Conservation (phyloP, 2,113 vertebrate species). For the Ammodytes marinus region DNA sequence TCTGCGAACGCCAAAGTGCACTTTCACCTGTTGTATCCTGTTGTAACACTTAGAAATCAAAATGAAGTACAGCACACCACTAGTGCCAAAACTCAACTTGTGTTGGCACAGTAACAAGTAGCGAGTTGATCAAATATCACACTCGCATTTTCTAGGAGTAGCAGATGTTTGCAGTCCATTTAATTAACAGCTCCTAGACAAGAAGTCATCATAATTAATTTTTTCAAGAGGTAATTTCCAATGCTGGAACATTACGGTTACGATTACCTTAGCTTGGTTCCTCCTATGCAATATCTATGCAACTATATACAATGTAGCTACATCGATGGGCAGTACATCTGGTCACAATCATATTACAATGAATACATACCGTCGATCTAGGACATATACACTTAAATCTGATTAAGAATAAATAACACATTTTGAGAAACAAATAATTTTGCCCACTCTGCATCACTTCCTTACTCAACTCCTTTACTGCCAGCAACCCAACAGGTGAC, state of each 20-base stretch:
- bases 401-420: background rate
- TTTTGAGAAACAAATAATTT: background rate
- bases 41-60: background rate
- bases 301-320: background rate
- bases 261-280: background rate
- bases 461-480: background rate
- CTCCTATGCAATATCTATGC: constrained; percentile 5
- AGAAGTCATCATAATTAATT: background rate
- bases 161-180: background rate
- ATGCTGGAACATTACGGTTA: background rate
- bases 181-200: background rate
- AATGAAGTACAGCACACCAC: background rate
- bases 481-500: constrained; percentile 50
- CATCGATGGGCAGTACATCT: background rate
- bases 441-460: background rate
- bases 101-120: background rate
- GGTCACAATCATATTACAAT: background rate
- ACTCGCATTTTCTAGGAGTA: background rate
- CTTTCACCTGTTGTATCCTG: background rate
- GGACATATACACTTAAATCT: background rate
- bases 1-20: background rate
- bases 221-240: background rate
- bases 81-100: background rate
- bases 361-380: background rate
- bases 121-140: background rate